Conservation (phyloP, 2,888 invertebrate genomes). For the Brenthis daphne region DNA sequence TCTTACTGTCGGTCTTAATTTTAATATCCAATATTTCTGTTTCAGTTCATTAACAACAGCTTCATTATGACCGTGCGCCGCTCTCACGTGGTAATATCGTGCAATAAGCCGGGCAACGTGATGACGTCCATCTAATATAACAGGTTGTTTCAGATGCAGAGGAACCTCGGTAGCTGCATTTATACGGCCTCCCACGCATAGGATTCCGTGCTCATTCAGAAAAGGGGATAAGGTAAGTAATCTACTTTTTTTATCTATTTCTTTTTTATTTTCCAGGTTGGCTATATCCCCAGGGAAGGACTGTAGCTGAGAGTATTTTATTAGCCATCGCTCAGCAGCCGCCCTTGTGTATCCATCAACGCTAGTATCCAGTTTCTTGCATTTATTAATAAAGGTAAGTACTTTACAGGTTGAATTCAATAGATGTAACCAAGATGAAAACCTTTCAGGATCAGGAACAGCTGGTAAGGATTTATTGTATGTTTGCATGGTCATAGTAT, state of each 20-base stretch:
- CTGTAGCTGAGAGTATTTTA: slow-evolving; percentile 21
- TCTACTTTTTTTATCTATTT: slow-evolving; percentile 17
- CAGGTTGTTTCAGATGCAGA: slow-evolving; percentile 32
- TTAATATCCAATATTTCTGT: slow-evolving; percentile 33
- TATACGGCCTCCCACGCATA: slow-evolving; percentile 31
- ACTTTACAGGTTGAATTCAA: slow-evolving; percentile 21
- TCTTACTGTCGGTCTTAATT: slow-evolving; percentile 39
- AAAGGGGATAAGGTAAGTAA: slow-evolving; percentile 38
- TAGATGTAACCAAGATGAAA: slow-evolving; percentile 31
- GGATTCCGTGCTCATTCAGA: slow-evolving; percentile 32
- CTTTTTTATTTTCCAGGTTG: slow-evolving; percentile 7
- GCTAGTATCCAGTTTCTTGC: not conserved
- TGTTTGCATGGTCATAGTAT: too few species aligned
- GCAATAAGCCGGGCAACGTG: slow-evolving; percentile 30
- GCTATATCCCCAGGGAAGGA: slow-evolving; percentile 21
- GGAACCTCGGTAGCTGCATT: slow-evolving; percentile 25
- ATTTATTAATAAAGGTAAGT: slow-evolving; percentile 15
- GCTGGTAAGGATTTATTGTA: not conserved
- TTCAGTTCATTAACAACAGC: slow-evolving; percentile 34
- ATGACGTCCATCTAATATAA: slow-evolving; percentile 36
- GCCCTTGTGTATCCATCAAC: not conserved
- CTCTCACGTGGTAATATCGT: slow-evolving; percentile 27
- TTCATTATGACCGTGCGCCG: slow-evolving; percentile 34
- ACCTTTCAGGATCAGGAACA: slow-evolving; percentile 24
- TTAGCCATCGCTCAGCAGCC: slow-evolving; percentile 21